A percentile compares a stretch with the other conserved stretches of the same genome.
phyloP scores from a whole-genome alignment of 2,113 vertebrate species.

The Stomatorhinus ivindoensis region DNA sequence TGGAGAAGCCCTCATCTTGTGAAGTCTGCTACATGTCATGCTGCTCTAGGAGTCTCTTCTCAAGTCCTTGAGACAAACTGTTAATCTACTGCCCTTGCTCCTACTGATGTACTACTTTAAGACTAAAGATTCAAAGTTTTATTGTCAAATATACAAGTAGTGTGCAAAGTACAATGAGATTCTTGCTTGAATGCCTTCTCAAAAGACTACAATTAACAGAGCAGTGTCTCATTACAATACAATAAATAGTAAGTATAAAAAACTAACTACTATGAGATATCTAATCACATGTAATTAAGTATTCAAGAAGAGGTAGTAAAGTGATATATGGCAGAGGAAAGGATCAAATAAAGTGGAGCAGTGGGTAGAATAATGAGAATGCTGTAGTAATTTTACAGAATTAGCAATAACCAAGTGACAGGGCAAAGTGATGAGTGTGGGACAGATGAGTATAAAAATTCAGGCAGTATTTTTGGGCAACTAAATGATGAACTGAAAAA shows the following conservation, averaged over 20 bases:
- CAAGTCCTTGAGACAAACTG: background rate
- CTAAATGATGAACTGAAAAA: background rate
- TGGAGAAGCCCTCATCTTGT: background rate
- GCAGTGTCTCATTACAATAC: background rate
- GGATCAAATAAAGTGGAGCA: background rate
- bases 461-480: background rate
- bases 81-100: background rate
- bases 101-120: background rate
- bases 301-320: background rate
- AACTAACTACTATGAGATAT: background rate
- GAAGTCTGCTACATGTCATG: background rate
- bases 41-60: background rate
- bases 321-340: background rate
- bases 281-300: background rate
- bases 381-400: background rate
- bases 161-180: background rate
- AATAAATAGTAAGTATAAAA: background rate
- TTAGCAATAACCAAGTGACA: background rate
- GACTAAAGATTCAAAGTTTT: background rate
- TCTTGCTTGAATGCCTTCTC: background rate
- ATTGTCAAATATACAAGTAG: background rate
- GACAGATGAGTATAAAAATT: background rate
- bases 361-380: background rate
- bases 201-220: background rate
- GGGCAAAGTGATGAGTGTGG: background rate